Evolutionary conservation across 2,113 vertebrate genomes (phyloP), one percentile per base, ranked within the genome.

Genomic region (Lycocorax pyrrhopterus): DNA sequence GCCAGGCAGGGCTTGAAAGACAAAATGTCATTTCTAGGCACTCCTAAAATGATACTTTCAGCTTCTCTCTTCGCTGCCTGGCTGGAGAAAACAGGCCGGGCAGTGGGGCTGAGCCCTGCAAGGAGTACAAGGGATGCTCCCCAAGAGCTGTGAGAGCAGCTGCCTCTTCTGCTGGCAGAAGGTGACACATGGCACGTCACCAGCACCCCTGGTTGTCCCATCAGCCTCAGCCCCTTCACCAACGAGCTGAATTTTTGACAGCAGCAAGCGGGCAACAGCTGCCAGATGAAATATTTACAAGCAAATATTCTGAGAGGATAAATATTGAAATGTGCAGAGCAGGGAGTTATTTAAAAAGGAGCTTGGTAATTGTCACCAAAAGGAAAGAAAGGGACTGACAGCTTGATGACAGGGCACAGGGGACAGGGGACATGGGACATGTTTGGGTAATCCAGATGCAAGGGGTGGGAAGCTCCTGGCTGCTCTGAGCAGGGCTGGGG

Each of bases 231-330:
- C 33, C 77, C 75, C 37, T 53, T 18, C 67, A 29, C 23, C 5
- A 2, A 2, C 0, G 0, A 1, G 16, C 75, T 20, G 58, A 39
- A 75, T 66, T 44, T 78, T 35, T 89, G 91, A 96, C 94, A 93
- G 91, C 33, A 4, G 84, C 39, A n/a, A 95, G 62, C 62, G 1
- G 69, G 84, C 46, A 95, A 64, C 91, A 91, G 76, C 93, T 89
- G 86, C 89, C 94, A 95, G 90, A 94, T 82, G 95, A 95, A 96
- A 96, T 89, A 92, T 96, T 97, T 83, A 93, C 89, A 83, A 79
- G 77, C 5, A 12, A 81, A 52, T 30, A 59, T 73, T 94, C 80
- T 29, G 78, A 88, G 79, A 91, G 73, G 93, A 91, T 89, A 94
- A 96, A 96, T 89, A 95, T 77, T 91, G 67, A 67, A 90, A 84